Evolutionary conservation across 1,140 invertebrate species (phyloP).

Genomic region (Drosophila lacertosa): DNA sequence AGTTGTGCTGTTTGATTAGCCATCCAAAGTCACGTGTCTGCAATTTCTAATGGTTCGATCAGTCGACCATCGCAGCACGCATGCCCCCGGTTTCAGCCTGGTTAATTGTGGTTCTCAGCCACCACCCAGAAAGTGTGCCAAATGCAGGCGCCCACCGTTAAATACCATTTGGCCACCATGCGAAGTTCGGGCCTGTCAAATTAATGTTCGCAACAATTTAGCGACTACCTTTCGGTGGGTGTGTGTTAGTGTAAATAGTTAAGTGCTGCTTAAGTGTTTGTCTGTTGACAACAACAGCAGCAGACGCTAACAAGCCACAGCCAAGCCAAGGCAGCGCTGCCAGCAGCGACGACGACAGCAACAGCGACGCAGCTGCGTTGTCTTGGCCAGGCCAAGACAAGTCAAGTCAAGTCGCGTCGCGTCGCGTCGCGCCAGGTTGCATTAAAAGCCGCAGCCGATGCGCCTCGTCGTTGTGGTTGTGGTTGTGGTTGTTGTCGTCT

Average conservation of each 20-base stretch:
- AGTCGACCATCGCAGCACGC: slow-evolving; percentile 28
- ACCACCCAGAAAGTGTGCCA: slow-evolving; percentile 62
- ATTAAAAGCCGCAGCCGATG: slow-evolving; percentile 33
- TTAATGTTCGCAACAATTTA: slow-evolving; percentile 23
- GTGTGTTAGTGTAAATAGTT: slow-evolving; percentile 49
- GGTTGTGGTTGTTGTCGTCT: slow-evolving; percentile 14
- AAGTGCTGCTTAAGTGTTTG: slow-evolving; percentile 61
- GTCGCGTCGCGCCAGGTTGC: slow-evolving; percentile 41
- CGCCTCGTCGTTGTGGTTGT: slow-evolving; percentile 37
- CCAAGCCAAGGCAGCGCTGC: slow-evolving; percentile 11
- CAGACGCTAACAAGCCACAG: slow-evolving; percentile 36
- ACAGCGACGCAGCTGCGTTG: slow-evolving; percentile 15
- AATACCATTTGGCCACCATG: slow-evolving; percentile 25
- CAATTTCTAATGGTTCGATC: slow-evolving; percentile 65
- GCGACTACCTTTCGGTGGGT: slow-evolving; percentile 16
- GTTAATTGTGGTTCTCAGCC: slow-evolving; percentile 12
- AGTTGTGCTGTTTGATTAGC: slow-evolving; percentile 23
- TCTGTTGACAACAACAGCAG: slow-evolving; percentile 47
- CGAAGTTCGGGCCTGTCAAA: slow-evolving; percentile 25
- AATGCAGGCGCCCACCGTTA: slow-evolving; percentile 29
- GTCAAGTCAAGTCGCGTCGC: slow-evolving; percentile 14
- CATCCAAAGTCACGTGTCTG: slow-evolving; percentile 56
- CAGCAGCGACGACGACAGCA: slow-evolving; percentile 11
- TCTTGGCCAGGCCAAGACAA: slow-evolving; percentile 28
- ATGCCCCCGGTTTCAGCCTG: slow-evolving; percentile 49